Conservation (phyloP, 2,113 vertebrate species). For the Chauna torquata region DNA sequence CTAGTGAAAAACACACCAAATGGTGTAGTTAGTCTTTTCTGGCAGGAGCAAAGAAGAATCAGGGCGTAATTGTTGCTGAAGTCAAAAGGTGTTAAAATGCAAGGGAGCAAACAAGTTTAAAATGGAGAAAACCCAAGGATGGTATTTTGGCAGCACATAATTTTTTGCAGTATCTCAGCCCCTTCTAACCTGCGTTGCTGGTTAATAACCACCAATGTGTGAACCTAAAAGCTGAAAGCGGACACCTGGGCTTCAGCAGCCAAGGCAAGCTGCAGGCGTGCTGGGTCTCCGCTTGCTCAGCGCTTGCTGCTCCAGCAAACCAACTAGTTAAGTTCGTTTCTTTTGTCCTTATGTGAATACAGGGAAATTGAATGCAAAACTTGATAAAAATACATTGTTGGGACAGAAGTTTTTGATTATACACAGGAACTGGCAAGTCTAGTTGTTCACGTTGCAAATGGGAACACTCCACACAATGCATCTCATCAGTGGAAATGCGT, state of each 20-base stretch:
- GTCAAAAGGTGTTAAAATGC: background rate
- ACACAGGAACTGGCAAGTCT: background rate
- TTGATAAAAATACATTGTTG: background rate
- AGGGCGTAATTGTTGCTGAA: background rate
- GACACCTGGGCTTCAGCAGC: background rate
- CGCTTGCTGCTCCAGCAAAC: background rate
- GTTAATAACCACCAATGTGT: background rate
- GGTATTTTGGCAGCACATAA: background rate
- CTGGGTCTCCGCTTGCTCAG: background rate
- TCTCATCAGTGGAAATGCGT: background rate
- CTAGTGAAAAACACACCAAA: background rate
- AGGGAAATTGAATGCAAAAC: background rate
- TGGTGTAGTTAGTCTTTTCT: background rate
- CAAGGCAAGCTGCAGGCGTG: background rate
- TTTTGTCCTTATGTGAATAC: background rate
- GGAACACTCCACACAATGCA: background rate
- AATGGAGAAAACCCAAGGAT: background rate
- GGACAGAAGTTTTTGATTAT: background rate
- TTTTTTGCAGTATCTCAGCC: background rate
- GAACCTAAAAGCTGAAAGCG: background rate
- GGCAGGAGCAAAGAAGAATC: background rate
- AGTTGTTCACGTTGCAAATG: background rate
- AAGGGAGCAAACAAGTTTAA: background rate
- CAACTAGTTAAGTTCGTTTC: background rate
- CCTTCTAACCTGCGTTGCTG: background rate